These are phyloP conservation scores for Rhopalosiphum nymphaeae DNA, from an alignment of 2,888 invertebrate species.

Conservation along the genomic window DNA sequence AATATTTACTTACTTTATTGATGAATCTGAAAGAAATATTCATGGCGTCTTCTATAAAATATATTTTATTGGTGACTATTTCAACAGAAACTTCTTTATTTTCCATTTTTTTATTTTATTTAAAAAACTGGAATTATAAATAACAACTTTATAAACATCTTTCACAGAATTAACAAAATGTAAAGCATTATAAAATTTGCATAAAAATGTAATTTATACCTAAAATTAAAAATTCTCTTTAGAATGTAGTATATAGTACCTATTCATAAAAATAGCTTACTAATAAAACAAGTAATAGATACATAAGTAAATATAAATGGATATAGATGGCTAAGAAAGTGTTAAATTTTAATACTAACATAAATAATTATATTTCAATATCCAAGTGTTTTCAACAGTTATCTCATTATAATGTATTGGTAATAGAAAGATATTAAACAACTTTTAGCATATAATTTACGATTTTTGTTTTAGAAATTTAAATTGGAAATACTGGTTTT, in stretches of 20 bases:
- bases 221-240: not conserved
- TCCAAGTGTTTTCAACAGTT: not conserved
- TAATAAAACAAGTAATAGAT: not conserved
- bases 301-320: not conserved
- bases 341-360: not conserved
- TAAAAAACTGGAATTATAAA: not conserved
- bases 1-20: constrained; percentile 30
- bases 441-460: not conserved
- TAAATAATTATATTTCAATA: not conserved
- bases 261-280: not conserved
- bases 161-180: not conserved
- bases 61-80: constrained; percentile 38
- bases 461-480: not conserved
- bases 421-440: not conserved
- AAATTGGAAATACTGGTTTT: not conserved
- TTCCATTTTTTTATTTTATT: constrained; percentile 36
- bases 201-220: not conserved
- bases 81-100: constrained; percentile 11
- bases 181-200: not conserved
- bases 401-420: not conserved
- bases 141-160: not conserved
- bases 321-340: not conserved
- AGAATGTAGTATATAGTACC: not conserved
- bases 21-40: constrained; percentile 43
- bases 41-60: constrained; percentile 41